These are phyloP conservation scores for Rapana venosa DNA, from an alignment of 2,888 invertebrate species.

Conservation along the genomic window DNA sequence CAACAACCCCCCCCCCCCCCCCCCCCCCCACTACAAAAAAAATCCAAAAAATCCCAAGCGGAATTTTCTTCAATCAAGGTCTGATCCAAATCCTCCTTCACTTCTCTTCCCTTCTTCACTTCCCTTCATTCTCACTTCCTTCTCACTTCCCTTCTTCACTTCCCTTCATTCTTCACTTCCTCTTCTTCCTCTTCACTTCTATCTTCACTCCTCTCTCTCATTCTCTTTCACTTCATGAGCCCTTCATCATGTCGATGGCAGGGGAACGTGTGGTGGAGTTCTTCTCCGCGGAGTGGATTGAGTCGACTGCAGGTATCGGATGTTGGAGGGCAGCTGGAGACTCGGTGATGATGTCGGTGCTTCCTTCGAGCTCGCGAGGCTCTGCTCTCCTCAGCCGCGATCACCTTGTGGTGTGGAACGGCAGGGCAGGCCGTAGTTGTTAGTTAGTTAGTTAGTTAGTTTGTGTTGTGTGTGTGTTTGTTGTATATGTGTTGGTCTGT, in stretches of 20 bases:
- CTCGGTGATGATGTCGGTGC: conserved; percentile 89
- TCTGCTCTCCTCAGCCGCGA: conserved; percentile 77
- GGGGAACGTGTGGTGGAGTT: conserved; percentile 77
- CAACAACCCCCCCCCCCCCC: no score
- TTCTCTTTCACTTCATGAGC: conserved; percentile 49
- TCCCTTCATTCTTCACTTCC: neutral
- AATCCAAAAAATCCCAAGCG: no score
- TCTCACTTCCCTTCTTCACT: neutral
- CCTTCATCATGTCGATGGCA: conserved; percentile 79
- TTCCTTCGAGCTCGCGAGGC: conserved; percentile 89
- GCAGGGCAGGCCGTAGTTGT: neutral
- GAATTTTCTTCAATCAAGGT: no score
- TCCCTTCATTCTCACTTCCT: neutral
- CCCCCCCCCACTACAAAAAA: no score
- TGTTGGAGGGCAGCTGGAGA: conserved; percentile 89
- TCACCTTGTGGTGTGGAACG: conserved; percentile 77
- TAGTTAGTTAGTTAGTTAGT: neutral
- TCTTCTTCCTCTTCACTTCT: neutral
- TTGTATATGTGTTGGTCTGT: neutral
- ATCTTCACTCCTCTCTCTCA: neutral
- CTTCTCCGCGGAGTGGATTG: conserved; percentile 75
- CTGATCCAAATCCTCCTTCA: no score
- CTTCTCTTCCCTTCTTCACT: no score
- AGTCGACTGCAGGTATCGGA: conserved; percentile 75
- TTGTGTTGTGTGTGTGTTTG: neutral